These are phyloP conservation scores for Sinella curviseta DNA, from an alignment of 1,140 invertebrate genomes.

Conservation along the genomic window DNA sequence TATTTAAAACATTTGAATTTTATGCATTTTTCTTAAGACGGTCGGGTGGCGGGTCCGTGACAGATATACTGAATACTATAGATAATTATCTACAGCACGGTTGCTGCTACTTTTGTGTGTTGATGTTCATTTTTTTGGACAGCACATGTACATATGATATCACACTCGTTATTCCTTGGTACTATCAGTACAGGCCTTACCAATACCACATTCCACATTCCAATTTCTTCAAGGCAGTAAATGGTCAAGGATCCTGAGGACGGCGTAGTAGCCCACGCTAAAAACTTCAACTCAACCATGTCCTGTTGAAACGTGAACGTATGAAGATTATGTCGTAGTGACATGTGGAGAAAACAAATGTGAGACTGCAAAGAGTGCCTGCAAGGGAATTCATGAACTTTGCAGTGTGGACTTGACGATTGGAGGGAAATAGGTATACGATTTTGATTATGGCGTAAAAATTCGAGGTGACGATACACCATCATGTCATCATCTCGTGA, in stretches of 20 bases:
- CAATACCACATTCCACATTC: conserved; percentile 2
- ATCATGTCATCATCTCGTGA: neutral
- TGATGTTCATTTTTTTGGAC: no score
- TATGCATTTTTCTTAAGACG: no score
- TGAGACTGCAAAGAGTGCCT: conserved; percentile 3
- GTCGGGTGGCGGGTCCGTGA: no score
- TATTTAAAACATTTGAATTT: no score
- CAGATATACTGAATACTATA: no score
- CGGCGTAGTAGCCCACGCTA: neutral
- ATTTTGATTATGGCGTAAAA: conserved; percentile 16
- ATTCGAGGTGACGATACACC: neutral
- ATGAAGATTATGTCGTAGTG: conserved; percentile 7
- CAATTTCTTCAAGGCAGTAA: conserved; percentile 13
- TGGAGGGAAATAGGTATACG: neutral
- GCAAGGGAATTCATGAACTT: conserved; percentile 11
- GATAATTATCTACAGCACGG: no score
- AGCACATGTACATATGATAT: neutral
- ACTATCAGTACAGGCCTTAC: conserved; percentile 1
- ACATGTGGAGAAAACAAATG: conserved; percentile 16
- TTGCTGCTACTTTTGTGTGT: no score
- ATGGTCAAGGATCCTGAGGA: neutral
- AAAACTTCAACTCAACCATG: conserved; percentile 10
- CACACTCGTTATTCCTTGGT: conserved; percentile 24
- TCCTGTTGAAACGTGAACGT: conserved; percentile 4
- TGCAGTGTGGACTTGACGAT: conserved; percentile 6